Percentiles rank a stretch among this genome's conserved stretches.
These are phyloP conservation scores for Gasteruption jaculator DNA, from an alignment of 2,888 invertebrate genomes.

Conservation along the genomic window DNA sequence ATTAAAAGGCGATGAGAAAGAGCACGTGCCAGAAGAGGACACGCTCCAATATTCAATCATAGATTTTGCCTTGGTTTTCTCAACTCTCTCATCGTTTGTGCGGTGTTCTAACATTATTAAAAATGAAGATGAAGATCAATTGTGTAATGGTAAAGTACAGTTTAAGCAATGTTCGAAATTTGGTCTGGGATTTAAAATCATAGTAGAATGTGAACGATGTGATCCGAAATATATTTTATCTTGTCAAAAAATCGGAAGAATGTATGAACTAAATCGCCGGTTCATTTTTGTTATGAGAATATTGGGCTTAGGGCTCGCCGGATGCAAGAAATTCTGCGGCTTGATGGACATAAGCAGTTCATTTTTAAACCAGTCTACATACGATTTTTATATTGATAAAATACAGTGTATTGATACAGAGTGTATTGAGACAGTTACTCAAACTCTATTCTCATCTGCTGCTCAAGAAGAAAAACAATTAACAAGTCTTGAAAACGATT, in stretches of 20 bases:
- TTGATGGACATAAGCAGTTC: conserved; percentile 22
- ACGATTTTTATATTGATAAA: conserved; percentile 20
- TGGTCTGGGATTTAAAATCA: conserved; percentile 24
- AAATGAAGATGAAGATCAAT: too few relatives aligned
- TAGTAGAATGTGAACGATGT: conserved; percentile 22
- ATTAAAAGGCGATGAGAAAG: conserved; percentile 23
- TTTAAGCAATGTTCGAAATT: conserved; percentile 22
- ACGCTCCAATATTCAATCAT: conserved; percentile 23
- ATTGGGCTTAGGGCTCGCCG: conserved; percentile 24
- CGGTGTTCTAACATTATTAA: conserved; percentile 21
- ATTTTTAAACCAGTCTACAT: conserved; percentile 22
- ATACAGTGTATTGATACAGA: too few relatives aligned
- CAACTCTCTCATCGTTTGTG: conserved; percentile 23
- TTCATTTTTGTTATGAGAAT: conserved; percentile 26
- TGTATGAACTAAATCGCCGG: conserved; percentile 22
- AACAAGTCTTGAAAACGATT: conserved; percentile 23
- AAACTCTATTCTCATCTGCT: conserved; percentile 17
- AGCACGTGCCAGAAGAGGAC: conserved; percentile 22
- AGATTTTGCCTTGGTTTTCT: conserved; percentile 23
- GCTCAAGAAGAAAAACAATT: conserved; percentile 25
- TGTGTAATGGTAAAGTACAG: conserved; percentile 22
- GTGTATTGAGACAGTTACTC: conserved; percentile 19
- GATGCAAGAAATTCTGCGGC: conserved; percentile 17
- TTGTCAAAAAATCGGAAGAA: conserved; percentile 21
- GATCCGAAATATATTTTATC: conserved; percentile 22